Evolutionary conservation across 2,888 invertebrate genomes (phyloP).

Genomic region (Synanthedon tipuliformis): DNA sequence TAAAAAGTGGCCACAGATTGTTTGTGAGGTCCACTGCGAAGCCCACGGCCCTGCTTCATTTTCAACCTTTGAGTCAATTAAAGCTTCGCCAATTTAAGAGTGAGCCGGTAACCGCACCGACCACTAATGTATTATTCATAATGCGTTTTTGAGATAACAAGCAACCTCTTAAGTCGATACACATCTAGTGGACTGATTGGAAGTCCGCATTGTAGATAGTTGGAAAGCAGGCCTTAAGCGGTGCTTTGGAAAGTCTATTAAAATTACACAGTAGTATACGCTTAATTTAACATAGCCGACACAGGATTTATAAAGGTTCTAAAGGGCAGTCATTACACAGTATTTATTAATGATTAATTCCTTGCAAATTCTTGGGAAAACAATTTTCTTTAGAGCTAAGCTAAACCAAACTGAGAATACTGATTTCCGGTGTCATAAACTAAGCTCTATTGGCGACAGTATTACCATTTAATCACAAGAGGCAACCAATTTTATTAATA

Average conservation of each 20-base stretch:
- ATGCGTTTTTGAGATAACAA: conserved; percentile 69
- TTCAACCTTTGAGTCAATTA: conserved; percentile 67
- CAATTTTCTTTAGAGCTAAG: no score
- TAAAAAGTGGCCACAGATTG: conserved; percentile 35
- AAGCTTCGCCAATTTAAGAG: conserved; percentile 63
- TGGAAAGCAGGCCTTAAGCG: conserved; percentile 21
- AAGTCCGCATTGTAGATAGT: conserved; percentile 33
- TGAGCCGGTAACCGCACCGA: conserved; percentile 43
- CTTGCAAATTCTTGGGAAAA: background rate
- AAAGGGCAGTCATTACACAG: background rate
- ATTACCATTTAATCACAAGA: no score
- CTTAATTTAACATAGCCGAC: background rate
- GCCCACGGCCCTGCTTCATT: conserved; percentile 43
- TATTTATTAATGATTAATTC: background rate
- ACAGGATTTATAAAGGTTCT: background rate
- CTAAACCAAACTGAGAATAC: no score
- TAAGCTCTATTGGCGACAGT: no score
- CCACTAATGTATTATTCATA: conserved; percentile 68
- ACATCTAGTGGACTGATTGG: conserved; percentile 65
- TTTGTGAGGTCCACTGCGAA: conserved; percentile 8
- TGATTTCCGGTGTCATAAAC: no score
- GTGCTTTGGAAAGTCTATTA: conserved; percentile 37
- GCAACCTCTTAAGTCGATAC: conserved; percentile 62
- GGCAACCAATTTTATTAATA: no score
- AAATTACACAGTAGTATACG: conserved; percentile 23